These are phyloP conservation scores for Nomada flava DNA, from an alignment of 2,888 invertebrate species.

Conservation along the genomic window DNA sequence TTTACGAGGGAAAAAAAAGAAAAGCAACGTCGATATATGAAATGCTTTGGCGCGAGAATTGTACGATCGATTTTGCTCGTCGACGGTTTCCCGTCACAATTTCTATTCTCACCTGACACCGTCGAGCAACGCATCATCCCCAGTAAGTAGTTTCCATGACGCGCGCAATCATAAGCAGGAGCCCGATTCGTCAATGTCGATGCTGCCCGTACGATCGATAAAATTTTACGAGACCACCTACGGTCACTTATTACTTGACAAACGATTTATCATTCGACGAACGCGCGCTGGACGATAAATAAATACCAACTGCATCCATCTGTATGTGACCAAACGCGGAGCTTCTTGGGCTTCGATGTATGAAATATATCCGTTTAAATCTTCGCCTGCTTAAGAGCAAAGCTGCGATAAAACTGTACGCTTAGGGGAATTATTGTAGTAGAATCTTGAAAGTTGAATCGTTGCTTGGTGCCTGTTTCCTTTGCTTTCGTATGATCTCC, in stretches of 20 bases:
- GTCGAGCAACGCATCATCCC: neutral
- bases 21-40: too few species aligned
- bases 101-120: neutral
- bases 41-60: neutral
- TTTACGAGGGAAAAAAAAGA: too few species aligned
- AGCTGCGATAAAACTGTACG: neutral
- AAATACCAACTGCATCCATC: constrained; percentile 48
- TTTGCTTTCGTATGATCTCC: neutral
- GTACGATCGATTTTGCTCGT: neutral
- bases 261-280: constrained; percentile 56
- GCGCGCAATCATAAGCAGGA: constrained; percentile 16
- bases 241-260: constrained; percentile 37
- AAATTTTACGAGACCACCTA: constrained; percentile 47
- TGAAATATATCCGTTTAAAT: neutral
- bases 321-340: constrained; percentile 5
- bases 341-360: neutral
- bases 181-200: constrained; percentile 28
- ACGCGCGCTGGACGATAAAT: constrained; percentile 41
- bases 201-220: constrained; percentile 38
- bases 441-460: neutral
- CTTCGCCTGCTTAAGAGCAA: neutral
- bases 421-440: neutral
- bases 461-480: neutral
- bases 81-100: neutral
- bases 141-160: constrained; percentile 25